Evolutionary conservation across 2,888 invertebrate species (phyloP).

Genomic region (Tiphia femorata): DNA sequence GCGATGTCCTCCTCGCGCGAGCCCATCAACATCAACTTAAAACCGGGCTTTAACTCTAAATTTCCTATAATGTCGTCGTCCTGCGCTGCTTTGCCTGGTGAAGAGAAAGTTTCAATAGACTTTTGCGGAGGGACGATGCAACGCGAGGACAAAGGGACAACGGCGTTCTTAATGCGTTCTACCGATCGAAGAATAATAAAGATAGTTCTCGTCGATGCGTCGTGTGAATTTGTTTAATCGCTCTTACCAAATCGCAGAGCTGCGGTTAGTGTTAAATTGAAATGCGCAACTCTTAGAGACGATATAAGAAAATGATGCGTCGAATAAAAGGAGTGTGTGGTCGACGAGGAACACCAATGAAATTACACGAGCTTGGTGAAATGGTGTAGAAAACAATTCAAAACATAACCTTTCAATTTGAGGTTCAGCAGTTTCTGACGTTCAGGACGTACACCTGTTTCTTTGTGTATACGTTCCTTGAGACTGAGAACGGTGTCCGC

Average conservation of each 20-base stretch:
- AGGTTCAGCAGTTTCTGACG: conserved; percentile 94
- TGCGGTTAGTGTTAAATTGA: too few species aligned
- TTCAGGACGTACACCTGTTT: conserved; percentile 92
- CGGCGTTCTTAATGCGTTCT: too few species aligned
- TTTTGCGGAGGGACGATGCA: too few species aligned
- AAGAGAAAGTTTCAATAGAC: conserved; percentile 31
- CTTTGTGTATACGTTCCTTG: conserved; percentile 86
- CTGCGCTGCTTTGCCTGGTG: conserved; percentile 84
- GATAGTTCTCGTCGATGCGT: too few species aligned
- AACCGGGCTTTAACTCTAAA: conserved; percentile 86
- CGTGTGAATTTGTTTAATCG: too few species aligned
- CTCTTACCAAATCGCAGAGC: too few species aligned
- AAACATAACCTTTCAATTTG: conserved; percentile 85
- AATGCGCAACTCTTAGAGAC: too few species aligned
- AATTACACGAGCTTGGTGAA: not conserved
- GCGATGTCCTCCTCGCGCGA: conserved; percentile 93
- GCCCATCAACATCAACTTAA: conserved; percentile 98
- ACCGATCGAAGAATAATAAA: too few species aligned
- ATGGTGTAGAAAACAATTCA: conserved; percentile 21
- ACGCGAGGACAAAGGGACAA: too few species aligned
- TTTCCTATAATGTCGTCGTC: conserved; percentile 83
- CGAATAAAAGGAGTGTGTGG: too few species aligned
- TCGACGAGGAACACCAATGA: too few species aligned
- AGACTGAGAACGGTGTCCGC: conserved; percentile 86
- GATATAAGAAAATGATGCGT: too few species aligned